phyloP scores from a whole-genome alignment of 2,113 vertebrate species.

The Corythornis cristatus region DNA sequence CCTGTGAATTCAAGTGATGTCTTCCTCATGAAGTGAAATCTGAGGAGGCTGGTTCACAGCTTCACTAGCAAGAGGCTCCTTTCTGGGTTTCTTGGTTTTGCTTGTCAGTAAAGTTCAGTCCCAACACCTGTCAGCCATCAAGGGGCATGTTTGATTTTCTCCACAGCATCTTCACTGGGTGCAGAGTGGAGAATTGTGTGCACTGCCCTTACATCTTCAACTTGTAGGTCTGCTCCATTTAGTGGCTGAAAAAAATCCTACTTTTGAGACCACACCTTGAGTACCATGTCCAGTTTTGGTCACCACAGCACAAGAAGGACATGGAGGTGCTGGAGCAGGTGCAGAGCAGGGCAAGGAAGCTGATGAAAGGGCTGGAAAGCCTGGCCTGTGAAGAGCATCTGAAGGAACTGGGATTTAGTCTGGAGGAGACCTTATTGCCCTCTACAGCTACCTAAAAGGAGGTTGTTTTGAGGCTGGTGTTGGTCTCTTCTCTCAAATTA shows the following conservation, averaged over 20 bases:
- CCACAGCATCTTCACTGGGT: not conserved
- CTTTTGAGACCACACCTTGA: not conserved
- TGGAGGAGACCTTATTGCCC: too few species aligned
- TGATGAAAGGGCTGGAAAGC: too few species aligned
- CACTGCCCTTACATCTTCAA: not conserved
- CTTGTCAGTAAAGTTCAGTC: not conserved
- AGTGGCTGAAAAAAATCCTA: not conserved
- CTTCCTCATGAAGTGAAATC: not conserved
- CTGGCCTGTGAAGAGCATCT: too few species aligned
- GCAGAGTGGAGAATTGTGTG: not conserved
- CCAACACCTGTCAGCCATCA: not conserved
- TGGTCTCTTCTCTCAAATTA: too few species aligned
- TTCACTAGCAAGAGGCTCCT: not conserved
- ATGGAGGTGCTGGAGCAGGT: too few species aligned
- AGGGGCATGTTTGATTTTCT: not conserved
- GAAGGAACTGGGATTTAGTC: too few species aligned
- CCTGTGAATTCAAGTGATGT: not conserved
- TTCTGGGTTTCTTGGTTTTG: not conserved
- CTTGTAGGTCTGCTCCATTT: not conserved
- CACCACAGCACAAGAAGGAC: too few species aligned
- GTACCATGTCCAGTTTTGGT: too few species aligned
- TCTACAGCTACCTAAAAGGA: too few species aligned
- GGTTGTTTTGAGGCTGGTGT: too few species aligned
- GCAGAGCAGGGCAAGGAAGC: too few species aligned
- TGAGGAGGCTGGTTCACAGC: not conserved